Evolutionary conservation across 2,113 vertebrate species (phyloP), one percentile per base, ranked within the genome.

Genomic region (Apteryx mantelli): DNA sequence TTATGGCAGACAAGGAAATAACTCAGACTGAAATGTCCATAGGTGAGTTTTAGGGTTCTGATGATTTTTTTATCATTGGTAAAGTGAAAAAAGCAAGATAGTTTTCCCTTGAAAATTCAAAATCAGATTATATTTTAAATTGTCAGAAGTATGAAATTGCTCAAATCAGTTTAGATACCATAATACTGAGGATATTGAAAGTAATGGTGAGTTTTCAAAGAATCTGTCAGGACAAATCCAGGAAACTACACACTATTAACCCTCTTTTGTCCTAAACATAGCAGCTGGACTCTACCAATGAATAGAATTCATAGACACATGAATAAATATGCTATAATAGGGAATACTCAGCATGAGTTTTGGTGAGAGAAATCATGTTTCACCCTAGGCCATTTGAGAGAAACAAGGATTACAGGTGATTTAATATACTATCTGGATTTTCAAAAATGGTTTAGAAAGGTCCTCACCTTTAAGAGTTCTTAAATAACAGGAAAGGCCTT

Each of bases 51-150:
- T 30, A 58, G 44, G 38, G 7, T 86, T 86, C 50, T 74, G 53
- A 61, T 56, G 3, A 22, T 5, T 6, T 58, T 56, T 91, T 85
- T 44, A 36, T 61, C 25, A 63, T 9, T 77, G 44, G 30, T 58
- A 90, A 63, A 12, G 30, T 8, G 4, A 77, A 74, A 17, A 81
- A 91, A 86, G 5, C 3, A 55, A 79, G 73, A 19, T 5, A 44
- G 1, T 40, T 91, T 81, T 60, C 30, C 19, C 8, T 46, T 70
- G 6, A 95, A 88, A 81, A 64, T 25, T 86, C 30, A 88, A 81
- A 91, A 88, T 66, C 8, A 38, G 8, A 50, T 93, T 92, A 30
- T 83, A 50, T 78, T 86, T 92, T 34, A 84, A 55, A 68, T 40
- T 52, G 9, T 71, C 11, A 50, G 21, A 84, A 60, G 56, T 60